Percentiles rank a stretch among this genome's conserved stretches.
Conservation (phyloP, 2,888 invertebrate species). For the Leptarthrus brevirostris region DNA sequence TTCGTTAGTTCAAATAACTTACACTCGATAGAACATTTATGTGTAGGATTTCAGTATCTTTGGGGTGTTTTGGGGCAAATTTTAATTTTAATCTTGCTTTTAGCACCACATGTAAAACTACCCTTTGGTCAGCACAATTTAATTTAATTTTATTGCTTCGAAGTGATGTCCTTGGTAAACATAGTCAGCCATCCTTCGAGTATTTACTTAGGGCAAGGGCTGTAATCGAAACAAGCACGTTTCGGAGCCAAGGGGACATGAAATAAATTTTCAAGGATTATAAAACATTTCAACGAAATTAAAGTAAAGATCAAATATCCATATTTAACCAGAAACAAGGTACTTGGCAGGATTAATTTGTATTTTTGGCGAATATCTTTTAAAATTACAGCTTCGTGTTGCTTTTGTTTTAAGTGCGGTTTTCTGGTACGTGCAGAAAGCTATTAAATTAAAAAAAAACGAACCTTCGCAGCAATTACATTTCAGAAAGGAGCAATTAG, state of each 20-base stretch:
- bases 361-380: too few relatives aligned
- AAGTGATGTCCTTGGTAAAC: slow-evolving; percentile 22
- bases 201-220: slow-evolving; percentile 30
- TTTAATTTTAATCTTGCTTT: slow-evolving; percentile 9
- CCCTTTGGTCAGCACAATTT: slow-evolving; percentile 38
- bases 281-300: slow-evolving; percentile 13
- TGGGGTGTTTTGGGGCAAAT: background rate
- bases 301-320: background rate
- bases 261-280: slow-evolving; percentile 9
- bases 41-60: too few relatives aligned
- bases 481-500: too few relatives aligned
- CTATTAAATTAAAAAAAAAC: too few relatives aligned
- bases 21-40: background rate
- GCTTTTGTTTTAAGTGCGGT: too few relatives aligned
- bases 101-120: slow-evolving; percentile 17
- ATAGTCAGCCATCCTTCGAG: background rate
- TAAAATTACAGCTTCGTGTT: too few relatives aligned
- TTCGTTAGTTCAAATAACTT: background rate
- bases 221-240: slow-evolving; percentile 19
- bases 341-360: too few relatives aligned
- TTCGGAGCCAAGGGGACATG: background rate
- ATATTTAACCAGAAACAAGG: too few relatives aligned
- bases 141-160: slow-evolving; percentile 35
- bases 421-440: too few relatives aligned
- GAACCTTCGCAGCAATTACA: too few relatives aligned